Base-by-base conservation (phyloP, 1,140 invertebrate species). In the Nasonia vitripennis region DNA sequence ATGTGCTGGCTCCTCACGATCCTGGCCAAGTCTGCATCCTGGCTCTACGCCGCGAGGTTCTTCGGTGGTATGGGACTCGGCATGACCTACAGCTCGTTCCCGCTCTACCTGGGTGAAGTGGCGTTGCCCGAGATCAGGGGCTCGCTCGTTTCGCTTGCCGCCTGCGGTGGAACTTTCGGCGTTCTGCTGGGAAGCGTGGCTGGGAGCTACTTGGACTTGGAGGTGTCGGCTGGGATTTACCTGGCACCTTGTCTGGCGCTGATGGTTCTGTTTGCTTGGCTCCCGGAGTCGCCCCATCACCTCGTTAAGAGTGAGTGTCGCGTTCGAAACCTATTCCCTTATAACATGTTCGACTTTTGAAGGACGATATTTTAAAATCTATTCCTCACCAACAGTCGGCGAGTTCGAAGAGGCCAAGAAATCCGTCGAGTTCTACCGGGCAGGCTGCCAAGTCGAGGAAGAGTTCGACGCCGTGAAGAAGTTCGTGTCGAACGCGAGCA, bases 271-370 rank as follows among this genome's bases (percentile, higher is more conserved):
- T 96, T 9, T 94, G 92, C 94, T 51, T 95, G 94, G 82, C 93
- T 97, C 90, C 97, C 97, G 0, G 97, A 98, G 91, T 96, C 97
- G 11, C 97, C 97, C 0, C 95, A 97, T 88, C 96, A 95, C 89
- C 93, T 95, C 51, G 90, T 96, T 0, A 94, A 94, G 85, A 93
- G 93, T 14, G 5, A 78, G 41, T 51, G 11, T 55, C n/a, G 1
- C 20, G 10, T 5, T 70, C 6, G 31, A 27, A 27, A 27, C 27
- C 27, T 27, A 27, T 2, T 27, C 27, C 27, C 27, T 27, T 27
- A 27, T 27, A 27, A 27, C 27, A 2, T 27, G 27, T 27, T 27
- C 27, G 27, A 27, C 27, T 27, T 27, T 27, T 27, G 27, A 27
- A 27, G 27, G 27, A 27, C 27, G 27, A 27, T 27, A 27, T 27